Conservation (phyloP, 2,797 vertebrate genomes). For the Poeciliopsis paucimaculata region DNA sequence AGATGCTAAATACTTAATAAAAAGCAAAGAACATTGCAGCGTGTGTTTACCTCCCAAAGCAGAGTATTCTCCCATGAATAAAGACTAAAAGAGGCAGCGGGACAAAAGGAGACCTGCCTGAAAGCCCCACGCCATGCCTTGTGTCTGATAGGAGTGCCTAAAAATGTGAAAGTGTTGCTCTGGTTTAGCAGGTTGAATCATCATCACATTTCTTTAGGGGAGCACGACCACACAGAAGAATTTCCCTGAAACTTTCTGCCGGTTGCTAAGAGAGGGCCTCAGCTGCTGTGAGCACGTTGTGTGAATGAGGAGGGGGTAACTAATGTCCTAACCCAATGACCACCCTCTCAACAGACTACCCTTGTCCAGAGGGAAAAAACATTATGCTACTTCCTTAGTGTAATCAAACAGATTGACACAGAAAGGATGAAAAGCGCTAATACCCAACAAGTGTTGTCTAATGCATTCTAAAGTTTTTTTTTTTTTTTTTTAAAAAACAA, state of each 20-base stretch:
- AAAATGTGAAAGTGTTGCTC: constrained; percentile 17
- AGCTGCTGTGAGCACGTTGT: constrained; percentile 64
- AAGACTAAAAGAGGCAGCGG: constrained; percentile 22
- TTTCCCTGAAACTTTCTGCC: constrained; percentile 57
- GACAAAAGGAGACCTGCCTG: constrained; percentile 18
- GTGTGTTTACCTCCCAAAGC: constrained; percentile 30
- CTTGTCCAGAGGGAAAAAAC: constrained; percentile 70
- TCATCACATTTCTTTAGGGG: constrained; percentile 36
- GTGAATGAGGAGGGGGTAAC: constrained; percentile 69
- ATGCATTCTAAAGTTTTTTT: constrained; percentile 37
- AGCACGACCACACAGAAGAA: constrained; percentile 69
- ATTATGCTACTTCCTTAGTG: constrained; percentile 69
- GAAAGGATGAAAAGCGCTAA: constrained; percentile 56
- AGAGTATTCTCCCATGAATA: constrained; percentile 20
- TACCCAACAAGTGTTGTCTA: constrained; percentile 62
- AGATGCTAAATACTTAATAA: constrained; percentile 58
- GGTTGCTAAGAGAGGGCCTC: constrained; percentile 79
- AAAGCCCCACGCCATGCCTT: constrained; percentile 14
- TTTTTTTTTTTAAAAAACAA: too few species aligned
- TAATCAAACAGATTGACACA: constrained; percentile 60
- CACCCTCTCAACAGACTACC: constrained; percentile 73
- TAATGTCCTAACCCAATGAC: constrained; percentile 73
- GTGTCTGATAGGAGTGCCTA: constrained; percentile 8
- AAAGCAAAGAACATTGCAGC: constrained; percentile 29
- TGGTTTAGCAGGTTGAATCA: constrained; percentile 46